These are phyloP conservation scores for Teleogryllus occipitalis DNA, from an alignment of 1,140 invertebrate genomes.

Conservation along the genomic window DNA sequence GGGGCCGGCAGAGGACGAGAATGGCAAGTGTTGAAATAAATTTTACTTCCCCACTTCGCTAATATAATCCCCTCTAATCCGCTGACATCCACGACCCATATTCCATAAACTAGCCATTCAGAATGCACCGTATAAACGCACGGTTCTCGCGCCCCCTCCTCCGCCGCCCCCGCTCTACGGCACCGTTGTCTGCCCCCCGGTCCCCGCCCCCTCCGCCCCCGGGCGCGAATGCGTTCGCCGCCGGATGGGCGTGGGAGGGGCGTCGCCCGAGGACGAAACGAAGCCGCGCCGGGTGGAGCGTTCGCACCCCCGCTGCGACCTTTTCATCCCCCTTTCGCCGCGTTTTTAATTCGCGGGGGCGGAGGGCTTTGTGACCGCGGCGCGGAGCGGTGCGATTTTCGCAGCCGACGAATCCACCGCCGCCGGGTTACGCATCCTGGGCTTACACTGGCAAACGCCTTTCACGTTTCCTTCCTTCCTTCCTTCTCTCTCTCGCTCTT, in stretches of 20 bases:
- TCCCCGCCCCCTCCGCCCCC: no score
- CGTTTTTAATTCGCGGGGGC: not conserved
- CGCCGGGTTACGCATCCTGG: not conserved
- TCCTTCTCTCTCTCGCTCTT: not conserved
- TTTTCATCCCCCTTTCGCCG: not conserved
- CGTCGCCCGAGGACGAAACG: no score
- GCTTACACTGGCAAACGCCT: not conserved
- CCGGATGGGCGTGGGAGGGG: not conserved
- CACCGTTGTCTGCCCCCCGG: no score
- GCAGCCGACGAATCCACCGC: not conserved
- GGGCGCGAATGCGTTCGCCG: not conserved
- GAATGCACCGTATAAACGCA: conserved; percentile 11
- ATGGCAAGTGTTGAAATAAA: conserved; percentile 17
- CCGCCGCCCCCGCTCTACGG: not conserved
- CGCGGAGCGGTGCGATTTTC: not conserved
- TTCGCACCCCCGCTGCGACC: not conserved
- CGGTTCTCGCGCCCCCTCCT: no score
- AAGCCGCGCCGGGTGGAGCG: no score
- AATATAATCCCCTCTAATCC: conserved; percentile 13
- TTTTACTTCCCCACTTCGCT: not conserved
- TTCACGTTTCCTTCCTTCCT: not conserved
- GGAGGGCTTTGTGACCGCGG: not conserved
- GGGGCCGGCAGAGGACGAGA: not conserved
- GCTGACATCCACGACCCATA: conserved; percentile 14
- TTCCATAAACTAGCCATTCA: conserved; percentile 11